These are phyloP conservation scores for Holacanthus passer DNA, from an alignment of 2,113 vertebrate species.

Conservation along the genomic window DNA sequence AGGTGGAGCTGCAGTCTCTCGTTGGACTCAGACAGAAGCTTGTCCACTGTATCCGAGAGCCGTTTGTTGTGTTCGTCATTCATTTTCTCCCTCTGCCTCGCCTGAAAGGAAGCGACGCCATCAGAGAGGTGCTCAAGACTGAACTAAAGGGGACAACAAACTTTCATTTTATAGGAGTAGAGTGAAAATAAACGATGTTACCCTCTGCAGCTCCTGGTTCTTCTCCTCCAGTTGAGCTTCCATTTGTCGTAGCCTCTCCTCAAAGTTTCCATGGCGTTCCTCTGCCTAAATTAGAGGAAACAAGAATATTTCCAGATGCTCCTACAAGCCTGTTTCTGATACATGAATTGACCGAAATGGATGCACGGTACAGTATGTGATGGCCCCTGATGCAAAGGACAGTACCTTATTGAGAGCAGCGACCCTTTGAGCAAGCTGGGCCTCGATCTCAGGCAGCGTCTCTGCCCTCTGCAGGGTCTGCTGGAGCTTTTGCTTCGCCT, in stretches of 20 bases:
- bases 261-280: constrained; percentile 94
- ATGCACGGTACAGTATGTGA: too few species aligned
- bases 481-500: constrained; percentile 95
- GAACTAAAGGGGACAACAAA: background rate
- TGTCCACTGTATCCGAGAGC: constrained; percentile 93
- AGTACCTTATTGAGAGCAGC: constrained; percentile 93
- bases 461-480: constrained; percentile 94
- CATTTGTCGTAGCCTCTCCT: constrained; percentile 92
- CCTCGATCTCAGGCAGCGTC: constrained; percentile 94
- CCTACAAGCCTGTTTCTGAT: background rate
- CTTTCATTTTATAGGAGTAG: background rate
- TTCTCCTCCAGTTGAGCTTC: constrained; percentile 94
- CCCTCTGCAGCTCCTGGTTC: constrained; percentile 94
- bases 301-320: background rate
- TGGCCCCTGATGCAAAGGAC: background rate
- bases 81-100: constrained; percentile 94
- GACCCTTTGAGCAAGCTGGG: constrained; percentile 93
- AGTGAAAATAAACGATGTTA: constrained; percentile 63
- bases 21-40: constrained; percentile 93
- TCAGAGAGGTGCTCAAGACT: background rate
- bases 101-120: constrained; percentile 76
- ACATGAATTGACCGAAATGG: background rate
- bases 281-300: constrained; percentile 85
- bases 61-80: constrained; percentile 96
- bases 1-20: constrained; percentile 94